Evolutionary conservation across 1,140 invertebrate genomes (phyloP).

Genomic region (Rhyacophila brunnea): DNA sequence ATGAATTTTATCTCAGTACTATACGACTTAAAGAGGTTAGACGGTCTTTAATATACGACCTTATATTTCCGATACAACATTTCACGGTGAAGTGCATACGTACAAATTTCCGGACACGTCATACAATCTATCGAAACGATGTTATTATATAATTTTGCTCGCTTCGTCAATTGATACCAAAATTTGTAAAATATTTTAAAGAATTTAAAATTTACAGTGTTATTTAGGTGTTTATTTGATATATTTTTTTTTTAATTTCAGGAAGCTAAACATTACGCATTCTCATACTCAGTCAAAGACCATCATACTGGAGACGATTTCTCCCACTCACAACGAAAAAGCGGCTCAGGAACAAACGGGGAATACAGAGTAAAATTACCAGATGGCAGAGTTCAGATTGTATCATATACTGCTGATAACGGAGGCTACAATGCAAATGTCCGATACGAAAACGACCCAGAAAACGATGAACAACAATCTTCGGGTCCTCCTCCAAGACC

Average conservation of each 20-base stretch:
- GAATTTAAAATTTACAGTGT: no score
- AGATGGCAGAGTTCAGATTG: constrained; percentile 69
- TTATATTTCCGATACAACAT: no score
- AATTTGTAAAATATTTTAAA: no score
- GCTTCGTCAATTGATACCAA: no score
- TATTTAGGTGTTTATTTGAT: no score
- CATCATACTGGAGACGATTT: constrained; percentile 57
- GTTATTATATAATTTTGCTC: no score
- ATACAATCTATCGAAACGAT: no score
- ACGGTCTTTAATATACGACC: no score
- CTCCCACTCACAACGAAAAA: constrained; percentile 55
- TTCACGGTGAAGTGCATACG: no score
- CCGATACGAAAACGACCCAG: constrained; percentile 47
- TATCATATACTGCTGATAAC: constrained; percentile 58
- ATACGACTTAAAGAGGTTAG: no score
- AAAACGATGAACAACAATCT: neutral
- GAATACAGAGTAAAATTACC: constrained; percentile 74
- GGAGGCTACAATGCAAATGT: constrained; percentile 58
- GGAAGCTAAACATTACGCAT: constrained; percentile 54
- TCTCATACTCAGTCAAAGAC: constrained; percentile 56
- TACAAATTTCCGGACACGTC: no score
- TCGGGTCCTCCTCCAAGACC: neutral
- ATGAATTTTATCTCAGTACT: no score
- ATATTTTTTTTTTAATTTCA: constrained; percentile 37
- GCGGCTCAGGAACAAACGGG: constrained; percentile 56